Conservation (phyloP, 2,113 vertebrate species). For the Ptilorrhoa leucosticta region DNA sequence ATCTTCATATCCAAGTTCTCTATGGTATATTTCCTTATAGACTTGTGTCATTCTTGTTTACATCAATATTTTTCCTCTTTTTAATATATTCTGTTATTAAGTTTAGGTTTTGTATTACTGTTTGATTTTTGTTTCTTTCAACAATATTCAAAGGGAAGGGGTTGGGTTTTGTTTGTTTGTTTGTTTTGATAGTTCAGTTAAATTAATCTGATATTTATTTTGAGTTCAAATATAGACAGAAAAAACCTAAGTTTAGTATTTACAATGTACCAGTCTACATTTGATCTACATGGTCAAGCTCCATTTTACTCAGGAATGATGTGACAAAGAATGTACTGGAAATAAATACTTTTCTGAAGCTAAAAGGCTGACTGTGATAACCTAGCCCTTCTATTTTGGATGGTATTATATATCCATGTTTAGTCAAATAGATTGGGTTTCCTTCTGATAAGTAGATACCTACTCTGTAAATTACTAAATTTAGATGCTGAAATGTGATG, state of each 20-base stretch:
- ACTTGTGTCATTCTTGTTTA: neutral
- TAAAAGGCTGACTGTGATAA: neutral
- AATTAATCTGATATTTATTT: neutral
- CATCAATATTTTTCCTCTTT: neutral
- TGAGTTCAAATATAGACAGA: neutral
- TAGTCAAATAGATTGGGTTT: neutral
- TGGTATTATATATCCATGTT: neutral
- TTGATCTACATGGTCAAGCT: neutral
- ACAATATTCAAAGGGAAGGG: neutral
- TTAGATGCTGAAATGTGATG: neutral
- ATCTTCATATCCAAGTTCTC: neutral
- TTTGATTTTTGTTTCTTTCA: neutral
- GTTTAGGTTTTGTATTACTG: neutral
- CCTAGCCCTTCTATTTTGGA: neutral
- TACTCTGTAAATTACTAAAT: neutral
- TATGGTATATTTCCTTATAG: neutral
- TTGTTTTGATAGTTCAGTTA: neutral
- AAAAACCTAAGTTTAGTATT: neutral
- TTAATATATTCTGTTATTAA: neutral
- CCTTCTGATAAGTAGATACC: neutral
- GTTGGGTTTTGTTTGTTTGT: neutral
- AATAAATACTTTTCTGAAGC: neutral
- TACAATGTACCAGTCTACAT: neutral
- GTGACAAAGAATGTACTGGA: neutral
- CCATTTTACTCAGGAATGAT: neutral